Evolutionary conservation across 2,113 vertebrate species (phyloP), one percentile per base, ranked within the genome.

Genomic region (Fulmarus glacialis): DNA sequence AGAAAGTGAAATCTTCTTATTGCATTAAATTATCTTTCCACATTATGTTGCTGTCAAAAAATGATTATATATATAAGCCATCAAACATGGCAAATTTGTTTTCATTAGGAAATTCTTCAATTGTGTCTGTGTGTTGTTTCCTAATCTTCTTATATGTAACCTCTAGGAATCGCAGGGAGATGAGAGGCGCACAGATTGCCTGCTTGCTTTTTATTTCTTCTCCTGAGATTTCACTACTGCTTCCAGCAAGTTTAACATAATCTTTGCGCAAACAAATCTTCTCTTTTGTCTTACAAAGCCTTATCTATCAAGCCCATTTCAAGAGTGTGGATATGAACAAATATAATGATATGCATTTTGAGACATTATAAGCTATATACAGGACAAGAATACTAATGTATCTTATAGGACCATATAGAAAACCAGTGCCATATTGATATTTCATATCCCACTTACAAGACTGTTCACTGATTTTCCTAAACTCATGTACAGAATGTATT

Each of bases 91-190:
- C 38, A 96, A 97, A 93, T 89, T 93, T 96, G 52, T 97, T 98
- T 98, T 97, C 95, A 94, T 98, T 97, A 97, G 79, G 89, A 97
- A 97, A 93, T 27, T 94, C 97, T 97, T 97, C 96, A 94, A 52
- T 92, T 89, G 72, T 96, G 82, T 96, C 74, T 97, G 26, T 95
- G 64, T 93, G 90, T 91, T 96, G 77, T 91, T 97, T 97, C 89
- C 42, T 98, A 98, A 98, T 98, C 98, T 98, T 97, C 97, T 98
- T 98, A 97, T 77, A 89, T 4, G 22, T 91, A 98, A 98, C 96
- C 97, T 97, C 96, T 90, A 97, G 93, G 95, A 98, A 95, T 36
- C 68, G 70, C 83, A 83, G 63, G 64, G 56, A 97, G 87, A 97
- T 88, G 96, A 97, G 92, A 98, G 56, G 58, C 70, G 5, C 34